Base-by-base conservation (phyloP, 2,113 vertebrate genomes). In the Lontra canadensis region DNA sequence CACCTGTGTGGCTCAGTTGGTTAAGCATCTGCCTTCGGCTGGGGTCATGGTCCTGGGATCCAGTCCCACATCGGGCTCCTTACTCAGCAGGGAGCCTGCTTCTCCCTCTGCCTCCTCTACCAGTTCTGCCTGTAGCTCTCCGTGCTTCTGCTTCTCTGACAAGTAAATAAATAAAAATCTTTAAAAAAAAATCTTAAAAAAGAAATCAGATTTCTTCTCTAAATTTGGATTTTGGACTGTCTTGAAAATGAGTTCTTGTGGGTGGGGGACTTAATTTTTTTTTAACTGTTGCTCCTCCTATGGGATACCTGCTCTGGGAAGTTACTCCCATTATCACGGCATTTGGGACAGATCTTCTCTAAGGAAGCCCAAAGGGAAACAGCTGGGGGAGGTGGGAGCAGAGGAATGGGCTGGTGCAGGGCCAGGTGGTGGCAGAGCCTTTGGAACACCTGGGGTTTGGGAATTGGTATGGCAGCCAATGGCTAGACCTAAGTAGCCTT, bases 181-280 rank as follows among this genome's bases (percentile, higher is more conserved):
- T 61, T 1, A 1, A 17, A 52, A 49, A 47, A 52, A 52, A 52
- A 52, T 52, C 52, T 52, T 52, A 17, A 59, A 61, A 61, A 61
- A 61, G 10, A 61, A 78, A 83, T 90, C 59, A 83, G 31, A 71
- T 57, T 71, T 42, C 63, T 59, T 59, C 36, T 12, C 7, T 67
- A 67, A 79, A 59, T 88, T 69, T 39, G 69, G 69, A 89, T 59
- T 86, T 92, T 65, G 69, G 73, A 15, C 63, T 63, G 42, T 94
- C 47, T 88, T 92, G 71, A 85, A 95, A 92, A 61, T 73, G 17
- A 59, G 55, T 94, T 78, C 55, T 90, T 71, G 71, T 39, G 88
- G 57, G 18, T 34, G 7, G 52, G 34, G 47, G 59, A 65, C 39
- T 73, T 93, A n/a, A 65, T 87, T 73, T 29, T 93, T 88, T 71